Evolutionary conservation across 2,888 invertebrate species (phyloP).

Genomic region (Oligia fasciuncula): DNA sequence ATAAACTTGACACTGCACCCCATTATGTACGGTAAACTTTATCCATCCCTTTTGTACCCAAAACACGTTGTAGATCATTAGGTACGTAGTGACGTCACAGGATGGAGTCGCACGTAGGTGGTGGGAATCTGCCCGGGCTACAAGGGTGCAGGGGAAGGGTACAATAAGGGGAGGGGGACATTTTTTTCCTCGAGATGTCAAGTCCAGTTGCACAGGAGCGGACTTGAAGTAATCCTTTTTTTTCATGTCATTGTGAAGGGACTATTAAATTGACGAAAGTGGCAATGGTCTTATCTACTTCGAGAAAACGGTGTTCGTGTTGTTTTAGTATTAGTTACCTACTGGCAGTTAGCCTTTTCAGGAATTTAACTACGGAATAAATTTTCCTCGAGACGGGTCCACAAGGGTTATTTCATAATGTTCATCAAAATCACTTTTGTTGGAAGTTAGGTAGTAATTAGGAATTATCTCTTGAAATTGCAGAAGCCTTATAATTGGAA

Average conservation of each 20-base stretch:
- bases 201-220: slow-evolving; percentile 59
- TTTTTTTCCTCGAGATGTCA: slow-evolving; percentile 64
- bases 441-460: not conserved
- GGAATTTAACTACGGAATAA: not conserved
- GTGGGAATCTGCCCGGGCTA: slow-evolving; percentile 18
- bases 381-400: no score
- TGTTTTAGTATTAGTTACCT: not conserved
- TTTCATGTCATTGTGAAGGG: not conserved
- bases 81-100: slow-evolving; percentile 39
- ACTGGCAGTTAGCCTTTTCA: not conserved
- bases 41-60: slow-evolving; percentile 28
- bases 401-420: no score
- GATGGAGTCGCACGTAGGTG: slow-evolving; percentile 43
- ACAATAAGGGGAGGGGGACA: slow-evolving; percentile 32
- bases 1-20: slow-evolving; percentile 41
- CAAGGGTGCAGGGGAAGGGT: slow-evolving; percentile 32
- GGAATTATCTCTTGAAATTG: not conserved
- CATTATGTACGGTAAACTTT: slow-evolving; percentile 27
- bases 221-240: slow-evolving; percentile 3
- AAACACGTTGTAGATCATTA: slow-evolving; percentile 55
- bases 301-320: not conserved
- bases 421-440: not conserved
- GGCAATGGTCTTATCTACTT: not conserved
- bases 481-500: not conserved
- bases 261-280: no score